Conservation (phyloP, 2,797 vertebrate genomes). For the Sebastes ruberrimus region DNA sequence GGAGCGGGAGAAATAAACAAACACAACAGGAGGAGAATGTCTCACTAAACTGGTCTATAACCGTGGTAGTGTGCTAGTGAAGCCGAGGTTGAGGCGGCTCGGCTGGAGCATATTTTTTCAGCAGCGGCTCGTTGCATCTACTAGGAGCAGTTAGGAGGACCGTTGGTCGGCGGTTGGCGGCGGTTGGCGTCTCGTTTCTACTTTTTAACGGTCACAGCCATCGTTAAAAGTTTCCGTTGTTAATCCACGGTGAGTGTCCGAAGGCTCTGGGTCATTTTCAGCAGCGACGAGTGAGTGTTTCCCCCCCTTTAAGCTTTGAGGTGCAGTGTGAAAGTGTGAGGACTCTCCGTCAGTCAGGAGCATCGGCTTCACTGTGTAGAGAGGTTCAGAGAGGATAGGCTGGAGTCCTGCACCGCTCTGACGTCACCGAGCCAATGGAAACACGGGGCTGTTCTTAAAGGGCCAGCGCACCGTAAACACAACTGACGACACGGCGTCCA, state of each 20-base stretch:
- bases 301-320: background rate
- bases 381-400: constrained; percentile 62
- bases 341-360: constrained; percentile 73
- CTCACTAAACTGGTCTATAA: constrained; percentile 54
- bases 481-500: background rate
- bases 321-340: constrained; percentile 68
- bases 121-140: constrained; percentile 73
- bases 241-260: constrained; percentile 73
- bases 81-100: constrained; percentile 75
- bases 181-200: constrained; percentile 54
- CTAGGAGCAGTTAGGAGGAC: constrained; percentile 65
- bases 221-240: constrained; percentile 75
- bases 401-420: constrained; percentile 76
- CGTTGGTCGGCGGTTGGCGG: constrained; percentile 43
- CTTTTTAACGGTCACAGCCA: constrained; percentile 73
- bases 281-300: constrained; percentile 41
- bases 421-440: constrained; percentile 85
- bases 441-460: constrained; percentile 85
- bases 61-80: constrained; percentile 55
- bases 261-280: constrained; percentile 67
- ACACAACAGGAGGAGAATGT: constrained; percentile 33
- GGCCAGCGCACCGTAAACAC: constrained; percentile 72
- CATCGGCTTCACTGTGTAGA: constrained; percentile 67
- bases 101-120: constrained; percentile 79
- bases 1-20: background rate